Evolutionary conservation across 2,113 vertebrate genomes (phyloP), one percentile per base, ranked within the genome.

Genomic region (Crotophaga sulcirostris): DNA sequence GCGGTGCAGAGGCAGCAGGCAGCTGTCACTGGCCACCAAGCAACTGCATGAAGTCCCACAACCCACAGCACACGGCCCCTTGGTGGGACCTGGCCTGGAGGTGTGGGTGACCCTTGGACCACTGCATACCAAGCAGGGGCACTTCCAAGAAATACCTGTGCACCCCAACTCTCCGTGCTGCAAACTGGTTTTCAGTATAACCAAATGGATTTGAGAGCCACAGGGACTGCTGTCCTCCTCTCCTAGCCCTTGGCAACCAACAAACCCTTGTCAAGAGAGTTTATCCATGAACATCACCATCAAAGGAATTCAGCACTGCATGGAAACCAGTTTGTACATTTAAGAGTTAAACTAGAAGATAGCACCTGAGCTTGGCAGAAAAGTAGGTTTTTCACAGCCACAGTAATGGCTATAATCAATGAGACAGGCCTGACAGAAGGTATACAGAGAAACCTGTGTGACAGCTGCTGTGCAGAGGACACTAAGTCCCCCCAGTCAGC

Each of bases 1-100:
- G 1, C 15, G 63, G 11, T 1, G 0, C 59, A 40, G 44, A 19
- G 56, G 42, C 76, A n/a, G 13, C 1, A 0, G 49, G 74, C n/a
- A 45, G 72, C 64, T 51, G 51, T 25, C 47, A n/a, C 1, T 2
- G 16, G 60, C 34, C 75, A 52, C 54, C 10, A 2, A 25, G 21
- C 29, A 58, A 63, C 62, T 23, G 19, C 10, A 9, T 33, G 4
- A 26, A 19, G 54, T 16, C 49, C 73, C 47, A 9, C 9, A 26
- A 36, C 36, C 6, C 7, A 25, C 2, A 23, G 38, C 36, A 64
- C 5, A 0, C 7, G 13, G 16, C 11, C 12, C 34, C 12, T 7
- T 8, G 18, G 28, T 11, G 62, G 44, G 36, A 59, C 36, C 76
- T 8, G 66, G 45, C 40, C 45, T 12, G 70, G 63, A 42, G 52